Evolutionary conservation across 2,888 invertebrate species (phyloP), one percentile per base, ranked within the genome.

Genomic region (Iselma pallidipennis): DNA sequence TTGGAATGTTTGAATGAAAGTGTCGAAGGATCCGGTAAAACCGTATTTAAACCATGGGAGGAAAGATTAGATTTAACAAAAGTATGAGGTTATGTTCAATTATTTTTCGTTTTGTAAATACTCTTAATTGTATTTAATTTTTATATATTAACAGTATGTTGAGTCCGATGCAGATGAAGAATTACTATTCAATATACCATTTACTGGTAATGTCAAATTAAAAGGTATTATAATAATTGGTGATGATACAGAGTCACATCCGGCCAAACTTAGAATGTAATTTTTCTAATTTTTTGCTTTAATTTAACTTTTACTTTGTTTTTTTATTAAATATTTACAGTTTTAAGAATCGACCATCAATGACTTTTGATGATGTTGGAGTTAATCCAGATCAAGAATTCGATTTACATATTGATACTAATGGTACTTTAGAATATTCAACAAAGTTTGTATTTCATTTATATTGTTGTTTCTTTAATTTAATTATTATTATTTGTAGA

Each of bases 111-210:
- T 57, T 67, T 29, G 55, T 14, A n/a, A n/a, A n/a, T 55, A 14
- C n/a, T 49, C 37, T 48, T 37, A 25, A 45, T 25, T 51, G 28
- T 54, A 64, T 25, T 7, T n/a, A 28, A 28, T 26, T 21, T 29
- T 66, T 16, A 3, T 4, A 10, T 12, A 26, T 55, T 57, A 84
- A 23, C 80, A 97, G 96, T 95, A 85, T 86, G 98, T 98, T 0
- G 92, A 95, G 82, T 98, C 98, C 83, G 98, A 98, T 86, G 91
- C 89, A 1, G 98, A 98, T 83, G 94, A 94, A 81, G 98, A 99
- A 82, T 83, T 99, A 4, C 83, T 99, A 2, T 96, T 99, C 78
- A 98, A 97, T 80, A 94, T 98, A 75, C 98, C 98, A 25, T 99
- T 99, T 79, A 95, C 95, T 33, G 97, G 96, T 29, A 94, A 94